These are phyloP conservation scores for Macaca nemestrina DNA, from an alignment of 2,113 vertebrate species.

Conservation along the genomic window DNA sequence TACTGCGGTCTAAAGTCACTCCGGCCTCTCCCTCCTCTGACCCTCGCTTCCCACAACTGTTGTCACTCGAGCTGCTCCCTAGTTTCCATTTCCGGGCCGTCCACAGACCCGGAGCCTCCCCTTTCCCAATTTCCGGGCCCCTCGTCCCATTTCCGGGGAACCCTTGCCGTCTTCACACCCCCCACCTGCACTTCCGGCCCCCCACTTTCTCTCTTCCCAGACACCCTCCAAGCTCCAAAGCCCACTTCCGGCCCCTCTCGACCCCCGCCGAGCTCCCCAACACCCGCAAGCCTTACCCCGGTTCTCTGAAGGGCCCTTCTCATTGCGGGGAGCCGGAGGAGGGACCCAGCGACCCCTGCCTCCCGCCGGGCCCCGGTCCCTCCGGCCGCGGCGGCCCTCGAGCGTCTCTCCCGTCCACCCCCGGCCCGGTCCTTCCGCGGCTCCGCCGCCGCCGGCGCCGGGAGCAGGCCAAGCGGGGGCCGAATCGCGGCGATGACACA, in stretches of 20 bases:
- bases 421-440: neutral
- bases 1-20: constrained; percentile 39
- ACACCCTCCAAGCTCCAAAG: constrained; percentile 60
- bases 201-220: constrained; percentile 75
- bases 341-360: neutral
- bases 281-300: constrained; percentile 51
- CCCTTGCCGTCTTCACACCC: constrained; percentile 61
- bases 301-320: constrained; percentile 20
- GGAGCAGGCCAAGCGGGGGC: constrained; percentile 60
- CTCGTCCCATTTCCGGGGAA: constrained; percentile 77
- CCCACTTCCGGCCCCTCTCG: constrained; percentile 82
- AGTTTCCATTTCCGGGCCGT: constrained; percentile 79
- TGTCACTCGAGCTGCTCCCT: constrained; percentile 72
- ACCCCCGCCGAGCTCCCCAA: neutral
- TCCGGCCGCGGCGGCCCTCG: constrained; percentile 9
- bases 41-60: constrained; percentile 66
- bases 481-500: constrained; percentile 72
- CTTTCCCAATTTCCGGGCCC: constrained; percentile 76
- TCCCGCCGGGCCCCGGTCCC: neutral
- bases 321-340: neutral
- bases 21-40: constrained; percentile 51
- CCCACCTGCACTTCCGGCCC: constrained; percentile 80
- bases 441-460: constrained; percentile 32
- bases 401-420: constrained; percentile 39
- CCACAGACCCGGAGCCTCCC: constrained; percentile 48